Percentiles rank a stretch among this genome's conserved stretches.
Conservation (phyloP, 2,888 invertebrate species). For the Drosophila formosana region DNA sequence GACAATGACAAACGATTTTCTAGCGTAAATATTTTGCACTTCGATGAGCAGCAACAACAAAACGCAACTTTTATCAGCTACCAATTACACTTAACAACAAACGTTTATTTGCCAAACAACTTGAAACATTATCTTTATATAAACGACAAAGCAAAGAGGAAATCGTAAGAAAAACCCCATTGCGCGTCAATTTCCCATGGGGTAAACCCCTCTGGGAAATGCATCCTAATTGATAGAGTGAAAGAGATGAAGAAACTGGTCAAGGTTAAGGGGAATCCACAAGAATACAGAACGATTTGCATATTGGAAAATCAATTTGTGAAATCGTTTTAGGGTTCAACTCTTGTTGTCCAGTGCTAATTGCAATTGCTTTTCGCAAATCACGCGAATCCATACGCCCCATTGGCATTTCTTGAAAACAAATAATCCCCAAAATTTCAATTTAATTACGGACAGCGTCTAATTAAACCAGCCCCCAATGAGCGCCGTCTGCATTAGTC, state of each 20-base stretch:
- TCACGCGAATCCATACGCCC: background rate
- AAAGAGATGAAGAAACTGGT: background rate
- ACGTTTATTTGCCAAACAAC: background rate
- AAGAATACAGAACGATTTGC: background rate
- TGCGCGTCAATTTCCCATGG: background rate
- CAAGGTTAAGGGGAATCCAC: background rate
- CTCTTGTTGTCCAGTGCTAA: background rate
- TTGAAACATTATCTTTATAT: background rate
- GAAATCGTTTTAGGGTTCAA: background rate
- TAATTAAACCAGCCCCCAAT: slow-evolving; percentile 8
- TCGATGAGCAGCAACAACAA: slow-evolving; percentile 8
- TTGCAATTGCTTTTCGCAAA: slow-evolving; percentile 1
- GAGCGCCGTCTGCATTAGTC: background rate
- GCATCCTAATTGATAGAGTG: background rate
- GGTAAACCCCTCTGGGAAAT: background rate
- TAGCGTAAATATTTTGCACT: slow-evolving; percentile 14
- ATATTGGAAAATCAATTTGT: background rate
- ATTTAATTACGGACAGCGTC: slow-evolving; percentile 6
- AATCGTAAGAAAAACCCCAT: slow-evolving; percentile 2
- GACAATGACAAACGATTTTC: slow-evolving; percentile 20
- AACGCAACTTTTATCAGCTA: slow-evolving; percentile 9
- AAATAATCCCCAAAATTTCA: slow-evolving; percentile 4
- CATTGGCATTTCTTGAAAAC: slow-evolving; percentile 1
- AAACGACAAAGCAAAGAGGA: background rate
- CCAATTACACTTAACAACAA: slow-evolving; percentile 14